Evolutionary conservation across 2,888 invertebrate genomes (phyloP).

Genomic region (Caradrina clavipalpis): DNA sequence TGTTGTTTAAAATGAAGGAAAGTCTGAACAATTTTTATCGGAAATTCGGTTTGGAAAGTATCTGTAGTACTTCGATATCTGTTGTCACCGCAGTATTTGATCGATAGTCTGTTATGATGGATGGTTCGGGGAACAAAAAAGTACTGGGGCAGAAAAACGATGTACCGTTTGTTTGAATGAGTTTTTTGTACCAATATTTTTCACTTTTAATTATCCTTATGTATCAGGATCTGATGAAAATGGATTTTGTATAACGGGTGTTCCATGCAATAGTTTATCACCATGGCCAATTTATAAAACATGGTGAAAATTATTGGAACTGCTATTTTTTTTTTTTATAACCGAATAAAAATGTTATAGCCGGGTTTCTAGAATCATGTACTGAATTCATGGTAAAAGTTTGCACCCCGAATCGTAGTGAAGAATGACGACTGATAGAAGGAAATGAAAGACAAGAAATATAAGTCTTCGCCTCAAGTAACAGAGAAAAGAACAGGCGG

Average conservation of each 20-base stretch:
- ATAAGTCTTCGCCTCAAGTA: no score
- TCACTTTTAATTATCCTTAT: background rate
- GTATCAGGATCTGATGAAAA: background rate
- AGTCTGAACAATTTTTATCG: slow-evolving; percentile 14
- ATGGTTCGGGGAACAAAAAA: slow-evolving; percentile 32
- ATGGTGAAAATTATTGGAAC: no score
- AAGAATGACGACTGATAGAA: no score
- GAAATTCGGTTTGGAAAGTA: slow-evolving; percentile 17
- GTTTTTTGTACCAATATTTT: background rate
- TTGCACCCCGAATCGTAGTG: no score
- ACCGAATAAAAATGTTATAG: no score
- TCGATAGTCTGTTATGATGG: slow-evolving; percentile 46
- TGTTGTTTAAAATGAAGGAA: background rate
- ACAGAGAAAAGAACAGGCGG: no score
- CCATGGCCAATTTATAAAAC: no score
- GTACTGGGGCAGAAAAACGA: background rate
- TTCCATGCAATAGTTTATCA: no score
- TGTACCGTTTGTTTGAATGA: slow-evolving; percentile 5
- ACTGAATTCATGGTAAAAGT: no score
- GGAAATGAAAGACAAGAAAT: no score
- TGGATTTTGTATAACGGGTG: background rate
- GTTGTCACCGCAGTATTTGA: slow-evolving; percentile 30
- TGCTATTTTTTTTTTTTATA: no score
- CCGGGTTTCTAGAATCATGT: no score
- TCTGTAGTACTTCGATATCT: slow-evolving; percentile 20